Base-by-base conservation (phyloP, 2,888 invertebrate genomes). In the Nycteola revayana region DNA sequence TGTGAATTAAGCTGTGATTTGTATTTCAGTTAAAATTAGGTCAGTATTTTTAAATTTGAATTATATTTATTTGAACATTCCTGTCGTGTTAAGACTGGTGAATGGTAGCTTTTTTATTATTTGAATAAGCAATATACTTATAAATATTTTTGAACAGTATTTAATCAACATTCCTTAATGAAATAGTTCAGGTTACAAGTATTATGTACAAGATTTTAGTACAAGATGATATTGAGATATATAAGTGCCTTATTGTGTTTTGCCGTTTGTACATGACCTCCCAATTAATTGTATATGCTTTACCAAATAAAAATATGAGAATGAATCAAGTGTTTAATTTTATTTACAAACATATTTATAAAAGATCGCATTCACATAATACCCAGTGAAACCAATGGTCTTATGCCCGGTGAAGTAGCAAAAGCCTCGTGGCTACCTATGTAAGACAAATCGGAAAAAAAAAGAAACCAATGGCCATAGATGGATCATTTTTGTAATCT, bases 41-140 rank as follows among this genome's bases (percentile, higher is more conserved):
- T 54, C 53, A 49, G 45, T 60, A 58, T 58, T 55, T n/a, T 53
- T 42, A 28, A 48, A 36, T 33, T n/a, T 41, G 32, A 31, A 35
- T 39, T 48, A 33, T 50, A 57, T 54, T 40, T 75, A 77, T 76
- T 74, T 60, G 23, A n/a, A 65, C 82, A 79, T 80, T 80, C 79
- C 79, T 65, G 59, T 54, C 50, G 36, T 36, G 32, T 31, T 25
- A 47, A 62, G 65, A 61, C 60, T 61, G 51, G 45, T 44, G 42
- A 42, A 49, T 54, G 50, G 49, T 53, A 52, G 48, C 49, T 57
- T 56, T 52, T 47, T 43, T 52, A 42, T 44, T 45, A 42, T 42
- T 46, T 56, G 17, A 51, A 25, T 21, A 42, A 52, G 45, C 31
- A 42, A 25, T 43, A 48, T 36, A 44, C 39, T 32, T 18, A 21